Conservation (phyloP, 2,888 invertebrate species). For the Ichneumon xanthorius region DNA sequence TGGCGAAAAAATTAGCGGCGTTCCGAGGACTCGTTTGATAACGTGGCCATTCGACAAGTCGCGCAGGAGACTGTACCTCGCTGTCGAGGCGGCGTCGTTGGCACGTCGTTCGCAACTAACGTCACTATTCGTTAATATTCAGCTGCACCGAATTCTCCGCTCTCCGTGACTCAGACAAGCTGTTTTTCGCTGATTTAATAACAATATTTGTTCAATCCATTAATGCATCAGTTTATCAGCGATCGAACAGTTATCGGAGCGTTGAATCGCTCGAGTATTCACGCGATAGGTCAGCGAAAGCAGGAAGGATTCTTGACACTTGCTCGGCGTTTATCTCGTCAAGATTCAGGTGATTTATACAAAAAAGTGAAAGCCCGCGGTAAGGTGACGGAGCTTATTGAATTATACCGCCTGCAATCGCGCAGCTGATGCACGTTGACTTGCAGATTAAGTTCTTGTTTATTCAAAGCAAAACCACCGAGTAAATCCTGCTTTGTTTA, state of each 20-base stretch:
- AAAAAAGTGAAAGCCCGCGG: constrained; percentile 53
- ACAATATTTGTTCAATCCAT: constrained; percentile 36
- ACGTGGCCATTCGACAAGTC: constrained; percentile 27
- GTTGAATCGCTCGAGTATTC: constrained; percentile 15
- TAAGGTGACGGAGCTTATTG: constrained; percentile 2
- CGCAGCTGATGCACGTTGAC: constrained; percentile 12
- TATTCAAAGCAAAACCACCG: neutral
- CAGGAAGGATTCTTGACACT: constrained; percentile 43
- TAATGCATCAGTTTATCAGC: constrained; percentile 7
- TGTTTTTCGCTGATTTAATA: neutral
- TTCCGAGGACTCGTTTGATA: constrained; percentile 41
- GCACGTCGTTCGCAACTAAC: neutral
- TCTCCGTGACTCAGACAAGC: neutral
- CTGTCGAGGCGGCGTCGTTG: constrained; percentile 4
- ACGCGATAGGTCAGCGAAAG: constrained; percentile 56
- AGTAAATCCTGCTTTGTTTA: neutral
- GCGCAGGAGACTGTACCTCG: neutral
- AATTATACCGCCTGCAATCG: neutral
- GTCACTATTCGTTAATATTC: neutral
- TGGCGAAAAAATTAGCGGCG: constrained; percentile 39
- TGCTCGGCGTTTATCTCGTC: constrained; percentile 29
- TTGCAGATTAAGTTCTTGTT: constrained; percentile 14
- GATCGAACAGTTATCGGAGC: constrained; percentile 32
- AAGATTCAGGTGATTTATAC: neutral
- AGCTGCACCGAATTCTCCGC: constrained; percentile 33